Base-by-base conservation (phyloP, 53 echinoderm and acorn worm genomes). In the Echinarachnius parma region DNA sequence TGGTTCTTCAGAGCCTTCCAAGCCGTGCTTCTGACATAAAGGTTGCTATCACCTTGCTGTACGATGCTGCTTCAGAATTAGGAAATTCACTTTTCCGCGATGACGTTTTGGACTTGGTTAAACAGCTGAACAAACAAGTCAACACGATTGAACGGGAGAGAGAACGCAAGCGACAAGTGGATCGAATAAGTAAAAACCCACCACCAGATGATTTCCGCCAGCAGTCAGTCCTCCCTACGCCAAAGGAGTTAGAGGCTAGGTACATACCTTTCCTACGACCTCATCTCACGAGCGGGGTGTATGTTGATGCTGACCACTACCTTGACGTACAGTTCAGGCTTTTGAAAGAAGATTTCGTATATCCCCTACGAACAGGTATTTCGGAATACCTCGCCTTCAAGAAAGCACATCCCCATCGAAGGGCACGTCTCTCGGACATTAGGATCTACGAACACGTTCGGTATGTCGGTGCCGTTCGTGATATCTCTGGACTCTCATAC, bases 291-390 rank as follows among this genome's bases (percentile, higher is more conserved):
- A 79, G 79, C 29, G 93, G 93, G 1, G 63, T 61, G 16, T 93
- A 88, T 59, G 64, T 48, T 9, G 74, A 80, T 53, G 80, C 61
- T 11, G 70, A 89, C 22, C 93, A 93, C 57, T 93, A 93, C 33
- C 83, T 93, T 14, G 95, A 94, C 56, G 86, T 90, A 10, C 95
- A 94, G 48, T 94, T 87, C 49, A 48, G 95, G 22, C 78, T 90
- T 32, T 37, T 94, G 19, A 84, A 90, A 27, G 90, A 94, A 75
- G 95, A 94, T 45, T 90, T 90, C 56, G 65, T 94, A 23, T 55
- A 75, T 18, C 95, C 95, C 1, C 52, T 94, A 18, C 81, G 90
- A 28, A 79, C 80, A 45, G 90, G 90, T 10, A 87, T 94, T 14
- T 62, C 84, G 18, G 86, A 89, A 46, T 93, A 86, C 63, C 53